Base-by-base conservation (phyloP, 2,797 vertebrate species). In the Mormyrus proboscirostris region DNA sequence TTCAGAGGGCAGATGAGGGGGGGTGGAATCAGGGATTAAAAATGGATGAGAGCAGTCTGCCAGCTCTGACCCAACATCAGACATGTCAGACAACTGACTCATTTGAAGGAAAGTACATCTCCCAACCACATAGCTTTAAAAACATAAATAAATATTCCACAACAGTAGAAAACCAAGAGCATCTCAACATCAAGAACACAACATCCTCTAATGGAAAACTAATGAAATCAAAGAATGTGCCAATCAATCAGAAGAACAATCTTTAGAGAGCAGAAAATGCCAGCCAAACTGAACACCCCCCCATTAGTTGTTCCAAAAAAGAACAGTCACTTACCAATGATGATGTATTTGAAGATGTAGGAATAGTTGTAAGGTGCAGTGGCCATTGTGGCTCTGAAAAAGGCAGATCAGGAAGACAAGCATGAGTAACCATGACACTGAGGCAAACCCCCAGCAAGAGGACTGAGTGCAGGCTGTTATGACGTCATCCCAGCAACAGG, bases 321-420 rank as follows among this genome's bases (percentile, higher is more conserved):
- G n/a, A 47, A 57, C 87, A 22, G 16, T 65, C 90, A 97, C 98
- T 98, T 94, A 99, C 98, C 99, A 62, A 99, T 99, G 93, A 99
- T 99, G 96, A 99, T 99, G 96, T 99, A 99, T 94, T 99, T 99
- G 95, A 99, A 99, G 96, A 99, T 99, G 97, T 99, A 99, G 92
- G 98, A 99, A 93, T 99, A 99, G 97, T 99, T 99, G 97, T 99
- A 99, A 88, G 99, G 99, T 96, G 99, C 98, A 14, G 98, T 99
- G 95, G 99, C 98, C 98, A 99, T 99, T 90, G 94, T 97, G 97
- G 97, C 97, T 97, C 97, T 99, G 91, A 92, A 97, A 95, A 38
- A 91, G n/a, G 93, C 16, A 91, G 89, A 90, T 90, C 92, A 91
- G 51, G 22, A 59, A 44, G 47, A 86, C 10, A 86, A 55, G 22